Evolutionary conservation across 1,140 invertebrate genomes (phyloP), one percentile per base, ranked within the genome.

Genomic region (Andrena cerasifolii): DNA sequence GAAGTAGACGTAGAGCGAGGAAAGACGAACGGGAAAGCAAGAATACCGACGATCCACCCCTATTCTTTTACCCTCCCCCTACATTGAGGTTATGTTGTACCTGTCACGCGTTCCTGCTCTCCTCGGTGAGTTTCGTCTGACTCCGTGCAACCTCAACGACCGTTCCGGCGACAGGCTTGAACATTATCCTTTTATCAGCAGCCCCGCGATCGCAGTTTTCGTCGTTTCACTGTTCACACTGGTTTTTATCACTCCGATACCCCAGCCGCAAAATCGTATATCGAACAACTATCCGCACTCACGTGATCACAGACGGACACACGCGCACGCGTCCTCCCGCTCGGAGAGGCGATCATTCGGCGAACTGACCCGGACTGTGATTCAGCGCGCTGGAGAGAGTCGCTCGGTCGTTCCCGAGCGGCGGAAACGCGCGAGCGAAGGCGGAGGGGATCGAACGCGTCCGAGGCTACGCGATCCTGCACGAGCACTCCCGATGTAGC

Each of bases 351-450:
- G 81, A 84, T 76, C 82, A 78, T 83, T 79, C 82, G 82, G 68
- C 81, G 71, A 80, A 84, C 71, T 71, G 81, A 84, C 82, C 83
- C 83, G 65, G 83, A 84, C 81, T 84, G 83, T 84, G 81, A 84
- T 74, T 83, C 82, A 84, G 51, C 28, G 53, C 82, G 77, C 47
- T 73, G 81, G 67, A 78, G 75, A 77, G 59, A 71, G 68, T 45
- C 73, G 65, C 61, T 49, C 58, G 78, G 59, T 68, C 72, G 72
- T 68, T 59, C 54, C 36, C 53, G 6, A 33, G 45, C 73, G 59
- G 0, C 74, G 49, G 10, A n/a, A 14, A 71, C 61, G 45, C 18
- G 10, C 80, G 83, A 61, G 4, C 0, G 8, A 0, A 0, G 8
- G 21, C 83, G 83, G 54, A 47, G 7, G 0, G 3, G 5, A 0